These are phyloP conservation scores for Podocnemis expansa DNA, from an alignment of 2,113 vertebrate genomes.

Conservation along the genomic window DNA sequence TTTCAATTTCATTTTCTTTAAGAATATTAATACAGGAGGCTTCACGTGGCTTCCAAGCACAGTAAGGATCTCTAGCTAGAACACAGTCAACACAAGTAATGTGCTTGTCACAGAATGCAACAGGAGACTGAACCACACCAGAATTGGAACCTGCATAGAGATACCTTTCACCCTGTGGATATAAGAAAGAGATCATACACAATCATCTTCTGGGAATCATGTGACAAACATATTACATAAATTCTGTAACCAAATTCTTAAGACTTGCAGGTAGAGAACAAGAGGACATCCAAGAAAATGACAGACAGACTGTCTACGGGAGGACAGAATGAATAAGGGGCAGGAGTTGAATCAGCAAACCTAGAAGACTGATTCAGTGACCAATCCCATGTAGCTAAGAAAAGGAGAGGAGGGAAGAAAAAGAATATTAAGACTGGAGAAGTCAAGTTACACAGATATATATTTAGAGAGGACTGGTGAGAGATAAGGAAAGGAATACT, in stretches of 20 bases:
- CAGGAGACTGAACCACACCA: conserved; percentile 89
- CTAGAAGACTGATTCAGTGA: background rate
- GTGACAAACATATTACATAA: background rate
- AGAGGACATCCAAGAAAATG: background rate
- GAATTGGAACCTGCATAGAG: conserved; percentile 92
- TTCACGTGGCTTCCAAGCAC: conserved; percentile 85
- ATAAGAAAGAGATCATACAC: background rate
- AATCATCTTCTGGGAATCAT: background rate
- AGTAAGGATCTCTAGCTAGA: conserved; percentile 93
- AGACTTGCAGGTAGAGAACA: background rate
- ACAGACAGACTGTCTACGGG: background rate
- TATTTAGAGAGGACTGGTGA: background rate
- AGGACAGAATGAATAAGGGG: background rate
- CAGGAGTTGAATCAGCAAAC: background rate
- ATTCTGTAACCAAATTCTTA: background rate
- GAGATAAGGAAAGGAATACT: background rate
- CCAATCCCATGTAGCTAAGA: background rate
- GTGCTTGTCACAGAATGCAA: conserved; percentile 90
- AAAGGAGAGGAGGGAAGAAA: background rate
- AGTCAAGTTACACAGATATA: background rate
- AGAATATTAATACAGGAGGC: conserved; percentile 80
- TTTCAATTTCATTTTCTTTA: conserved; percentile 58
- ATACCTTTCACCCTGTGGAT: conserved; percentile 80
- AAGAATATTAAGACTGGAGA: background rate
- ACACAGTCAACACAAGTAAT: conserved; percentile 88